Percentiles rank a stretch among this genome's conserved stretches.
Conservation (phyloP, 2,888 invertebrate species). For the Carabus problematicus region DNA sequence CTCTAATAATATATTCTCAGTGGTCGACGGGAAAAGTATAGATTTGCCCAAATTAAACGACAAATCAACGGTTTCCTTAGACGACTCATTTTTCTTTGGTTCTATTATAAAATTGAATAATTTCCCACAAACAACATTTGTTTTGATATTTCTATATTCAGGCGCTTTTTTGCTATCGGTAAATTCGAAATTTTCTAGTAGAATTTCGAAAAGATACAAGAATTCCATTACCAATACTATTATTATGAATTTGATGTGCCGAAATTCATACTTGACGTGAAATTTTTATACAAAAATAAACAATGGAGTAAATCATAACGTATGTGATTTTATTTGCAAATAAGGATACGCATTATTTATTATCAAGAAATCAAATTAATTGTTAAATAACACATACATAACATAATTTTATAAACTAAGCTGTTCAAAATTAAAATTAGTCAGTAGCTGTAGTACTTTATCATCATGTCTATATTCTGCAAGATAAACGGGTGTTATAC, state of each 20-base stretch:
- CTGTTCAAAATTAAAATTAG: conserved; percentile 37
- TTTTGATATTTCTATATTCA: conserved; percentile 1
- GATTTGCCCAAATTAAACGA: conserved; percentile 62
- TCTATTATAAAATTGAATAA: conserved; percentile 23
- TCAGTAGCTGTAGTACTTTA: conserved; percentile 48
- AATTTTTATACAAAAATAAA: conserved; percentile 20
- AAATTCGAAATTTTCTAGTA: conserved; percentile 58
- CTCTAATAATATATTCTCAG: conserved; percentile 60
- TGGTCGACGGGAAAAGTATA: conserved; percentile 62
- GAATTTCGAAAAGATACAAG: conserved; percentile 66
- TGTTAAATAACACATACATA: conserved; percentile 1
- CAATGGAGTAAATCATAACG: background rate
- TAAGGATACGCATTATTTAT: background rate
- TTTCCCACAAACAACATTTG: conserved; percentile 22
- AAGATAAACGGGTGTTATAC: conserved; percentile 65
- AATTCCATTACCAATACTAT: conserved; percentile 58
- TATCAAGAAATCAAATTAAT: background rate
- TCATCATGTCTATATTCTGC: conserved; percentile 54
- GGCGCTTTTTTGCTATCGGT: background rate
- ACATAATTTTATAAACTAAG: conserved; percentile 27
- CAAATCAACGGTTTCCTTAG: conserved; percentile 53
- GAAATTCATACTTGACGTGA: background rate
- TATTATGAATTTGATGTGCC: background rate
- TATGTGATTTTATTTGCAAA: background rate
- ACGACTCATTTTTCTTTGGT: conserved; percentile 3